Percentiles rank a stretch among this genome's conserved stretches.
Evolutionary conservation across 2,797 vertebrate species (phyloP).

Genomic region (Pteropus rufus): DNA sequence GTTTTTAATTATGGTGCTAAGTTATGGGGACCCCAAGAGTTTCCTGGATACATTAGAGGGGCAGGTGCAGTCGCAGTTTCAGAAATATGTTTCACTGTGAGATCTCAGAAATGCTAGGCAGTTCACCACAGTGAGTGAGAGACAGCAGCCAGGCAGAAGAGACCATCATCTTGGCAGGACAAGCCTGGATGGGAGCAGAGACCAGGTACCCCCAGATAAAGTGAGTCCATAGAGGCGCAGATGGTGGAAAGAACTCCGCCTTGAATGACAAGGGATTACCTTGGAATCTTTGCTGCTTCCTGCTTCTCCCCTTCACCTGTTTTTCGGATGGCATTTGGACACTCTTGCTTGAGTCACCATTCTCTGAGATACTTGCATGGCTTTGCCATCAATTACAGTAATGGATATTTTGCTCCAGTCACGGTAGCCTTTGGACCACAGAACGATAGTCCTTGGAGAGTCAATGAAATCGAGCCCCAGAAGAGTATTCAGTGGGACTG

Average conservation of each 20-base stretch:
- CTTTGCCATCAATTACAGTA: neutral
- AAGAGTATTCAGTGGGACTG: neutral
- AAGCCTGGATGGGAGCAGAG: neutral
- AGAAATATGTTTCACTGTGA: neutral
- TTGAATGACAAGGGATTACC: neutral
- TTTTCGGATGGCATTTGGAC: neutral
- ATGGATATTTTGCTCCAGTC: neutral
- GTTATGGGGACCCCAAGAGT: neutral
- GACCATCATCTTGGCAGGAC: neutral
- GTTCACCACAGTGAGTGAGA: neutral
- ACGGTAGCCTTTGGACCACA: neutral
- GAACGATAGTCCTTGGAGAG: neutral
- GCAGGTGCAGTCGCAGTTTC: neutral
- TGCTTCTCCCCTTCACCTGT: neutral
- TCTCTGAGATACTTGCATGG: neutral
- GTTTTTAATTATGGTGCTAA: neutral
- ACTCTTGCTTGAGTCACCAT: neutral
- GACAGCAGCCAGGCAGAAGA: neutral
- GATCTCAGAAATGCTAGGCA: neutral
- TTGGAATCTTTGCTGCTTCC: neutral
- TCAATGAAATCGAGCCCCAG: neutral
- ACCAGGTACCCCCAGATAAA: neutral
- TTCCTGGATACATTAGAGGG: neutral
- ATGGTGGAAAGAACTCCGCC: neutral
- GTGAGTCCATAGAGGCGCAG: rapidly evolving